Evolutionary conservation across 64 coral and sea anemone species (phyloP).

Genomic region (Dendronephthya gigantea): DNA sequence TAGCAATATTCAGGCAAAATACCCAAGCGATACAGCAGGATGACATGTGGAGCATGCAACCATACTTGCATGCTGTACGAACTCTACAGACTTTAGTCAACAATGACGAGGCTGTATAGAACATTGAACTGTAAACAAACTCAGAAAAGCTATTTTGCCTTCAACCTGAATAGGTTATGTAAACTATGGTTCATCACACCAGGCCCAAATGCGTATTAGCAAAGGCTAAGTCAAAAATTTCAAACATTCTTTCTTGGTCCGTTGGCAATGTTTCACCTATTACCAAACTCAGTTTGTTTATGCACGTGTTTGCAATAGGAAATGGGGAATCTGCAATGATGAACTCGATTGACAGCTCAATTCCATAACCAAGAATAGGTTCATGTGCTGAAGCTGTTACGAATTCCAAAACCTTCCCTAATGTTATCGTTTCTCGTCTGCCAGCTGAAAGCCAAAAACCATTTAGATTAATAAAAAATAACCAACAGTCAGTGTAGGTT

Average conservation of each 20-base stretch:
- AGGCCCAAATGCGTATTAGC: not conserved
- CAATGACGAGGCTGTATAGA: not conserved
- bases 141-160: not conserved
- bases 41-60: not conserved
- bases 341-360: not conserved
- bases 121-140: not conserved
- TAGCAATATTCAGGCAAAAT: not conserved
- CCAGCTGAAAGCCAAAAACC: not conserved
- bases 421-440: not conserved
- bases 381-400: not conserved
- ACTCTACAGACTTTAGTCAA: not conserved
- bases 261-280: not conserved
- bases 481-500: not conserved
- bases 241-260: not conserved
- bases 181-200: not conserved
- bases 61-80: not conserved
- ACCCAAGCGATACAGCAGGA: not conserved
- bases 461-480: too few relatives aligned
- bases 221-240: not conserved
- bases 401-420: not conserved
- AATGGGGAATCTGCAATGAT: not conserved
- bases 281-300: not conserved
- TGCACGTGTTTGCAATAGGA: not conserved
- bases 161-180: not conserved
- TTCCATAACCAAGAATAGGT: not conserved